Evolutionary conservation across 2,797 vertebrate species (phyloP), one percentile per base, ranked within the genome.

Genomic region (Etheostoma nigrum): DNA sequence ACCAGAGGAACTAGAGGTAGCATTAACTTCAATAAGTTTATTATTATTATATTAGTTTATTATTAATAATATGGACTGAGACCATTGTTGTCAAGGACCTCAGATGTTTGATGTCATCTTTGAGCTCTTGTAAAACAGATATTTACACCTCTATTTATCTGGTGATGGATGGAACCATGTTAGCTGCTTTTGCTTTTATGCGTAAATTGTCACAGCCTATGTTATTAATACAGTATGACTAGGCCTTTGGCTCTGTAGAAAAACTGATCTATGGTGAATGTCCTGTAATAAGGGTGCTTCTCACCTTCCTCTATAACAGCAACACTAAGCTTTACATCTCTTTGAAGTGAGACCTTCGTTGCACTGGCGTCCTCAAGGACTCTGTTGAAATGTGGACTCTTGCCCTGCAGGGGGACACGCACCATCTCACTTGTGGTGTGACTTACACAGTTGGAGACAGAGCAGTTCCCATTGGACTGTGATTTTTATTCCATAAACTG

Each of bases 381-480:
- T 86, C 61, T n/a, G 75, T 72, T 63, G 63, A 69, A 68, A 68
- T 61, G 70, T 81, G 67, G 75, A 84, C 67, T 55, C 47, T 60
- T 44, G 58, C 61, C 78, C 81, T 83, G 45, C 40, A 33, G 73
- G 69, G 67, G 18, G 36, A 69, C 47, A 45, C 71, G 55, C n/a
- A 0, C 30, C 48, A 27, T 69, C 67, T 79, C 58, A 40, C 78
- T 67, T 55, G 64, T 60, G 74, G 67, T 73, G 78, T 77, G 74
- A 84, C 84, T 84, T 71, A 68, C 83, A 76, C 73, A 81, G 76
- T 73, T 45, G 53, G 74, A 79, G 60, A 79, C 48, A 10, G 74
- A 74, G 45, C 71, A 57, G 58, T 69, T 86, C 71, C 77, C 79
- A 49, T 61, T 54, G 76, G 66, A 23, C 66, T 45, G 55, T 67